Base-by-base conservation (phyloP, 2,888 invertebrate species). In the Ephialtes manifestator region DNA sequence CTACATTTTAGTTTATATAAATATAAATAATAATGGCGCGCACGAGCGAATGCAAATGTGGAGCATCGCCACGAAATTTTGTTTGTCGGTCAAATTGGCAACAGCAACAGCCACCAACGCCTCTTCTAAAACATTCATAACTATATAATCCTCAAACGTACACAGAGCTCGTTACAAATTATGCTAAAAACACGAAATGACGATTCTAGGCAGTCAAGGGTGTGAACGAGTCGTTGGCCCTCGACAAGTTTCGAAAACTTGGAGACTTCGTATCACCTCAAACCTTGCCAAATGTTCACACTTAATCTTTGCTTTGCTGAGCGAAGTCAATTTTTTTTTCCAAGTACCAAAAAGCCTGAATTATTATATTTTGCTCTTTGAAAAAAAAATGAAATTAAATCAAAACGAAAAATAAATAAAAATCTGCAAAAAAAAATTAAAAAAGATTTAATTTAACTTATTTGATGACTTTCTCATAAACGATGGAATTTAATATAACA, bases 41-140 rank as follows among this genome's bases (percentile, higher is more conserved):
- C 77, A 81, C 74, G 81, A 78, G 81, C 74, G 31, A 48, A 24
- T n/a, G 51, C 71, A 48, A 86, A 88, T 83, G 83, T 89, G 84
- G 88, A 89, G 80, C 88, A 79, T 80, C 83, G 88, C 83, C 86
- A 87, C 83, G 84, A 87, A 88, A 86, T 87, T 68, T 86, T 86
- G 85, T 86, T 88, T 84, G 78, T 84, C 83, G 68, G 86, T 83
- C 83, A 89, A 87, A 86, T 88, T 89, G 88, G 89, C 88, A 87
- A 24, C 82, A 75, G 28, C 1, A 71, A 76, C 60, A 51, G 2
- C 46, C 28, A 18, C 58, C 53, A 71, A 77, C 75, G 68, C 65
- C 48, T 67, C n/a, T 43, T 46, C 65, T 53, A 51, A 84, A 46
- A 53, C 35, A 58, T 31, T 65, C 20, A 15, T 65, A 63, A 58